These are phyloP conservation scores for Florisuga fusca DNA, from an alignment of 2,797 vertebrate species.

Conservation along the genomic window DNA sequence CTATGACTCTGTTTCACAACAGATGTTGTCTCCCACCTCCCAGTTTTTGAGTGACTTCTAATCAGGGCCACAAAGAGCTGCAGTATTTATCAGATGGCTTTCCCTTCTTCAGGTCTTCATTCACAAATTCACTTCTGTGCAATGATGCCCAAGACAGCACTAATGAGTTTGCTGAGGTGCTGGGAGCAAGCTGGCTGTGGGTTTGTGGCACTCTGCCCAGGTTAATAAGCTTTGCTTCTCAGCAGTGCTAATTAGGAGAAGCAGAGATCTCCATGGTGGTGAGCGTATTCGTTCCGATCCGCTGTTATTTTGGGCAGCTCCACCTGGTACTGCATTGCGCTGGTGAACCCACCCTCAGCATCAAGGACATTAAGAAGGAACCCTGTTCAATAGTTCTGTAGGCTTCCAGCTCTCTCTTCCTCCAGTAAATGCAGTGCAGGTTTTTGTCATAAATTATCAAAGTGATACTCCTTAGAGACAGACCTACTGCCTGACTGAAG, in stretches of 20 bases:
- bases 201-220: constrained; percentile 53
- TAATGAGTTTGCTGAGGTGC: constrained; percentile 42
- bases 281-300: constrained; percentile 15
- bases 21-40: neutral
- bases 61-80: neutral
- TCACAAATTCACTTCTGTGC: constrained; percentile 9
- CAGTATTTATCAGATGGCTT: neutral
- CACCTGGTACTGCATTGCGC: neutral
- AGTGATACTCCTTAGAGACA: neutral
- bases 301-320: constrained; percentile 30
- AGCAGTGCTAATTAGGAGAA: constrained; percentile 59
- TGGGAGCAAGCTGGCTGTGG: constrained; percentile 31
- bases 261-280: constrained; percentile 24
- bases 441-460: neutral
- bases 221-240: constrained; percentile 65
- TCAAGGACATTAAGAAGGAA: constrained; percentile 30
- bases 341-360: neutral
- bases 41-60: neutral
- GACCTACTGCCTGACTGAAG: neutral
- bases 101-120: constrained; percentile 46
- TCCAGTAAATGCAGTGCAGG: neutral
- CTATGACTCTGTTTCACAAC: neutral
- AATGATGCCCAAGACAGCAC: constrained; percentile 18
- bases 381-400: neutral
- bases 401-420: neutral